Evolutionary conservation across 2,113 vertebrate genomes (phyloP), one percentile per base, ranked within the genome.

Genomic region (Scomber japonicus): DNA sequence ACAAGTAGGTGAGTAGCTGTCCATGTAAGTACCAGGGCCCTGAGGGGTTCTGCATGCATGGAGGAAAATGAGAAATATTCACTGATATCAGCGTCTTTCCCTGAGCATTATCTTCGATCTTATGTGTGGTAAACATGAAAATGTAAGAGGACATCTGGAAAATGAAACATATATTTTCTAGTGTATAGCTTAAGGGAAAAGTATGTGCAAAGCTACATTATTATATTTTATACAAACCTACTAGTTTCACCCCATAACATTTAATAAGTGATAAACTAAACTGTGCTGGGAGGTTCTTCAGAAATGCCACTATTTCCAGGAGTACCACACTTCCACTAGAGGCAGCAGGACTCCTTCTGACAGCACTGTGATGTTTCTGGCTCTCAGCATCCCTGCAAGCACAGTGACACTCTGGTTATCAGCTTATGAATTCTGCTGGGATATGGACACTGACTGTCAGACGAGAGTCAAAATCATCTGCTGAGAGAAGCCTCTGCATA

Each of bases 321-420:
- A 55, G 17, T 16, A 15, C 0, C 17, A 31, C 11, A 55, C 21
- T 12, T 46, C 9, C 53, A 31, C 56, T 40, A 48, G 31, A 7
- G 5, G 21, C 51, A 79, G 53, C 46, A 73, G 19, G 46, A 21
- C 9, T 45, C 14, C 11, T 0, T 62, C 13, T 50, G 62, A 68
- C 61, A 76, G 73, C 61, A 10, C 35, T 74, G 64, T 50, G 49
- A 80, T 73, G n/a, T 46, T 74, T 59, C 67, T 21, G 12, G 24
- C 16, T 57, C 27, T 67, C 31, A 17, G 16, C 54, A 48, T 56
- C 50, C 55, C 17, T 5, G 56, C 40, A 51, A 40, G n/a, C n/a
- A 46, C 24, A 55, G 44, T 27, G 53, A 50, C 15, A n/a, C 5
- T 19, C 4, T 48, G 55, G 0, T 12, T 6, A 14, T 53, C 17